Evolutionary conservation across 2,113 vertebrate species (phyloP), one percentile per base, ranked within the genome.

Genomic region (Panthera tigris): DNA sequence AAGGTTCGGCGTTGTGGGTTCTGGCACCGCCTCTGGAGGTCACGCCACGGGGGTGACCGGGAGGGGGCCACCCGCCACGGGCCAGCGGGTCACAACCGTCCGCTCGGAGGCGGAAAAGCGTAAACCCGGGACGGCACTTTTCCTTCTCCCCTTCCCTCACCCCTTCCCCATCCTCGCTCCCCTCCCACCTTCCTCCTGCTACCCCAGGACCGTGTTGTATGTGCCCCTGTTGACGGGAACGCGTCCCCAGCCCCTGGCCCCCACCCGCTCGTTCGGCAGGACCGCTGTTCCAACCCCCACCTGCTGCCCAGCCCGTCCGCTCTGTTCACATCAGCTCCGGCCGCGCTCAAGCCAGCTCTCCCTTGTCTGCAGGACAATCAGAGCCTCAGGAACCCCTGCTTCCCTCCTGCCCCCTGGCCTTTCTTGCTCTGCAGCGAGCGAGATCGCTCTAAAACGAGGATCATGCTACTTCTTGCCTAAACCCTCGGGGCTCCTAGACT

Each of bases 301-400:
- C 3, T 7, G 1, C 0, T 6, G 2, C 61, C 16, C 1, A 12
- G 19, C 33, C 25, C 2, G 15, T 1, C 33, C 23, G 0, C 27
- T 14, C 55, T 16, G 1, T 0, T 31, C 39, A 15, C 0, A n/a
- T n/a, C n/a, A n/a, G 36, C 12, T 27, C 71, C 7, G 1, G 69
- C 80, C 21, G 6, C 6, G 5, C 9, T 11, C 65, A 1, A 0
- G 5, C 65, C 36, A 2, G 3, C 3, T 1, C 3, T 0, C 36
- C 9, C 18, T 7, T 3, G 4, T 19, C 63, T 25, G n/a, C 25
- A 19, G 9, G 39, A 39, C 33, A 3, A 0, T 8, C 3, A 1
- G 21, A 6, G 15, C 0, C 27, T 79, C 33, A 6, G 63, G 3
- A 1, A 3, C 7, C 7, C 39, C 73, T 2, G 31, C 61, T 19